These are phyloP conservation scores for Drosophila elegans DNA, from an alignment of 1,140 invertebrate species.

Conservation along the genomic window DNA sequence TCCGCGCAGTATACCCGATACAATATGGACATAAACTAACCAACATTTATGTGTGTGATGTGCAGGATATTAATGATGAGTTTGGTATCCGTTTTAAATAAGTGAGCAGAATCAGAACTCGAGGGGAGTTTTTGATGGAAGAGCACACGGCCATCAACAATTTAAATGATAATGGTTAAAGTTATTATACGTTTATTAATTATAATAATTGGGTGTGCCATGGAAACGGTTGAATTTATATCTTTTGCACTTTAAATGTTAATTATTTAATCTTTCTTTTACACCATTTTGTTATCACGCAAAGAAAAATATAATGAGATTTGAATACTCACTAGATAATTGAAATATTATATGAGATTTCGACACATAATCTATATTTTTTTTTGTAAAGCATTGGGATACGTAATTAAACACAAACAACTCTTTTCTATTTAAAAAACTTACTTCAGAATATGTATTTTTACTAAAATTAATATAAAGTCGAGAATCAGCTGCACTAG, in stretches of 20 bases:
- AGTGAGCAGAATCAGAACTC: background rate
- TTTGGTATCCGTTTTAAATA: conserved; percentile 18
- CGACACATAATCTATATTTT: no score
- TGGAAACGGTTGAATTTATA: background rate
- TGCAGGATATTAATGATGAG: conserved; percentile 34
- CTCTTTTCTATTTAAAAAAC: no score
- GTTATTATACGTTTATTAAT: background rate
- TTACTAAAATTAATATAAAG: no score
- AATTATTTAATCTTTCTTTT: background rate
- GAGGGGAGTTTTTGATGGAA: conserved; percentile 11
- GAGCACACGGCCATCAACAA: background rate
- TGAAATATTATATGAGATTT: no score
- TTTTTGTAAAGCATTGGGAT: no score
- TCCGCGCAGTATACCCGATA: conserved; percentile 37
- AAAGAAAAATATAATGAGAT: no score
- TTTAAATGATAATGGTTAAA: conserved; percentile 2
- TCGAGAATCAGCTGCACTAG: no score
- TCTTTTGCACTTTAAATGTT: background rate
- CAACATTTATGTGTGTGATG: conserved; percentile 34
- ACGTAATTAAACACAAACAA: no score
- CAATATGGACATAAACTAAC: conserved; percentile 54
- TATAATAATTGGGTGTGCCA: background rate
- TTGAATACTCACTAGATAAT: no score
- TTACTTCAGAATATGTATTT: no score
- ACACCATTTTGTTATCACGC: no score